Evolutionary conservation across 2,888 invertebrate species (phyloP).

Genomic region (Callyntrura sp.): DNA sequence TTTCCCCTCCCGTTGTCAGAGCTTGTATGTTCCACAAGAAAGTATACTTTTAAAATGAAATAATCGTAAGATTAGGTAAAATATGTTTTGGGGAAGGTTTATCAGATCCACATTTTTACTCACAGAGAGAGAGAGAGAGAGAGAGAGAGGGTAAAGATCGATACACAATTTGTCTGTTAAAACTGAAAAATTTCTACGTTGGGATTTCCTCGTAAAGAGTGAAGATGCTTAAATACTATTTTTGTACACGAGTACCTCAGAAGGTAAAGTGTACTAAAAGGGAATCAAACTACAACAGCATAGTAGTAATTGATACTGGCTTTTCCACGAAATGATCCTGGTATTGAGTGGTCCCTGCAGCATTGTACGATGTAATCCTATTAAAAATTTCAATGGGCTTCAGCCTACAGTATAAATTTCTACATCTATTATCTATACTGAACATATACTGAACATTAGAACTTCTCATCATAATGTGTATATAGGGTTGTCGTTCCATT

Average conservation of each 20-base stretch:
- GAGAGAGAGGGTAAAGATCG: background rate
- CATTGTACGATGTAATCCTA: constrained; percentile 22
- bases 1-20: no score
- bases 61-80: constrained; percentile 18
- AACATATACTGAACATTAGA: no score
- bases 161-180: background rate
- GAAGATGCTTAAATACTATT: no score
- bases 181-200: background rate
- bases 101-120: constrained; percentile 27
- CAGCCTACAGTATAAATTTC: background rate
- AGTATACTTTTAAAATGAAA: no score
- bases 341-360: background rate
- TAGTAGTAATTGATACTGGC: constrained; percentile 24
- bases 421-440: no score
- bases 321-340: background rate
- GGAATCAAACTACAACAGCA: no score
- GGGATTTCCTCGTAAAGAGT: background rate
- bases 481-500: no score
- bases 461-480: no score
- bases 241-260: background rate
- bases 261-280: background rate
- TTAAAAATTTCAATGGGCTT: constrained; percentile 1
- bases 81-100: constrained; percentile 24
- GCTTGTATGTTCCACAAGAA: no score
- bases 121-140: no score